A percentile compares a stretch with the other conserved stretches of the same genome.
Evolutionary conservation across 2,888 invertebrate species (phyloP).

Genomic region (Orthonychiurus folsomi): DNA sequence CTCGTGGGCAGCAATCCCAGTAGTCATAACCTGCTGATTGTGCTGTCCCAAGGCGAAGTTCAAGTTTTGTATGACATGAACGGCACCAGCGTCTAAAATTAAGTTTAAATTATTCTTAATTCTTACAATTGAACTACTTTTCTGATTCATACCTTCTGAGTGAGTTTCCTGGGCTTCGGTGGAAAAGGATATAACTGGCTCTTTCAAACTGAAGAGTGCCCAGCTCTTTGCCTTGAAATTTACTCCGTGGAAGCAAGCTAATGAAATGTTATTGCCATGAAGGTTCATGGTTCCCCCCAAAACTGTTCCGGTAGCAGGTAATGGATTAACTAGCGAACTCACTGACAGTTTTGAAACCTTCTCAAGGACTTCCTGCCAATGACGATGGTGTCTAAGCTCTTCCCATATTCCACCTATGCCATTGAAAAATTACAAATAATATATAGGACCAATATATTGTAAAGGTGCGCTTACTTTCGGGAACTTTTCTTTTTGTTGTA

Average conservation of each 20-base stretch:
- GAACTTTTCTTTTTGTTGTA: slow-evolving; percentile 35
- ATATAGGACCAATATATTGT: slow-evolving; percentile 4
- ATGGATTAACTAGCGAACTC: slow-evolving; percentile 45
- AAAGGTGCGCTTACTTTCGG: slow-evolving; percentile 35
- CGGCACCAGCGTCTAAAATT: slow-evolving; percentile 52
- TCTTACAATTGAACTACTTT: neutral
- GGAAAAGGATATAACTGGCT: slow-evolving; percentile 84
- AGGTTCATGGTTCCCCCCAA: slow-evolving; percentile 82
- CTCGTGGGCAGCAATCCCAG: slow-evolving; percentile 57
- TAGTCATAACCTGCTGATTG: slow-evolving; percentile 49
- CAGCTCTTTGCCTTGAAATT: slow-evolving; percentile 93
- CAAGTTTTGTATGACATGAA: slow-evolving; percentile 80
- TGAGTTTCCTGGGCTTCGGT: slow-evolving; percentile 84
- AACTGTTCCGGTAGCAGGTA: slow-evolving; percentile 59
- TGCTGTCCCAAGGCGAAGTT: slow-evolving; percentile 77
- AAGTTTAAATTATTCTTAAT: neutral
- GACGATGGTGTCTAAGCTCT: slow-evolving; percentile 65
- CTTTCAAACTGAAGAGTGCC: slow-evolving; percentile 87
- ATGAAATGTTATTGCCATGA: slow-evolving; percentile 75
- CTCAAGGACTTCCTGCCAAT: slow-evolving; percentile 84
- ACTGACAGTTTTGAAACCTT: slow-evolving; percentile 73
- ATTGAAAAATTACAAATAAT: neutral
- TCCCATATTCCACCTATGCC: slow-evolving; percentile 31
- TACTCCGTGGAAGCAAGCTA: slow-evolving; percentile 95
- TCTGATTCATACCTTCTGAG: slow-evolving; percentile 45